Evolutionary conservation across 2,113 vertebrate genomes (phyloP).

Genomic region (Chunga burmeisteri): DNA sequence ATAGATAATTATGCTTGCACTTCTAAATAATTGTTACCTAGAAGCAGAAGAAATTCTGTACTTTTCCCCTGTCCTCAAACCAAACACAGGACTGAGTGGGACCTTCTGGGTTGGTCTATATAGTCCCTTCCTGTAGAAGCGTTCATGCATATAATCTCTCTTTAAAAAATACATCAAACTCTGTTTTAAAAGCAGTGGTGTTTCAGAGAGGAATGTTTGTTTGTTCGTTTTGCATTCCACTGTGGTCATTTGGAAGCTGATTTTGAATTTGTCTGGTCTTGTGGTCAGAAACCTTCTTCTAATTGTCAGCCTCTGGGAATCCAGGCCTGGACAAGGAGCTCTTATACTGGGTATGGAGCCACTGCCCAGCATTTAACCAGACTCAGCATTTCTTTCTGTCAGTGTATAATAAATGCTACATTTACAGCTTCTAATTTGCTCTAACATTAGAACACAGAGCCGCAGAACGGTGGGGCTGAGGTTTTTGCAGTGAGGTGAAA

Average conservation of each 20-base stretch:
- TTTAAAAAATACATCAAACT: constrained; percentile 10
- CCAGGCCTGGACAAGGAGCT: background rate
- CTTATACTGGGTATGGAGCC: background rate
- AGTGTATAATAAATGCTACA: background rate
- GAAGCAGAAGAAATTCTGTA: background rate
- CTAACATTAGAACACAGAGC: background rate
- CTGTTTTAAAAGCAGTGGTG: background rate
- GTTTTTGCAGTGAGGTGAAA: background rate
- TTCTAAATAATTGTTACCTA: background rate
- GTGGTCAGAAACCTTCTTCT: constrained; percentile 11
- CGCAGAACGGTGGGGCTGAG: background rate
- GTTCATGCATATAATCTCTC: background rate
- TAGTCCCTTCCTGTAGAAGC: background rate
- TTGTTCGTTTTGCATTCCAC: background rate
- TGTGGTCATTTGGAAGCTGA: background rate
- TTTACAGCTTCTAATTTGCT: constrained; percentile 1
- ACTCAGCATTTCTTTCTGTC: background rate
- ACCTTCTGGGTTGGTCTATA: background rate
- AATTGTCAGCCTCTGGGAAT: background rate
- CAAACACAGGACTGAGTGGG: background rate
- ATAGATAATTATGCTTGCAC: background rate
- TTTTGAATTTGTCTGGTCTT: constrained; percentile 2
- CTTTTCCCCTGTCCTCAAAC: background rate
- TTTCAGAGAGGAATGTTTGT: background rate
- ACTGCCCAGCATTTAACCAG: background rate